Evolutionary conservation across 2,888 invertebrate genomes (phyloP), one percentile per base, ranked within the genome.

Genomic region (Campaea margaritaria): DNA sequence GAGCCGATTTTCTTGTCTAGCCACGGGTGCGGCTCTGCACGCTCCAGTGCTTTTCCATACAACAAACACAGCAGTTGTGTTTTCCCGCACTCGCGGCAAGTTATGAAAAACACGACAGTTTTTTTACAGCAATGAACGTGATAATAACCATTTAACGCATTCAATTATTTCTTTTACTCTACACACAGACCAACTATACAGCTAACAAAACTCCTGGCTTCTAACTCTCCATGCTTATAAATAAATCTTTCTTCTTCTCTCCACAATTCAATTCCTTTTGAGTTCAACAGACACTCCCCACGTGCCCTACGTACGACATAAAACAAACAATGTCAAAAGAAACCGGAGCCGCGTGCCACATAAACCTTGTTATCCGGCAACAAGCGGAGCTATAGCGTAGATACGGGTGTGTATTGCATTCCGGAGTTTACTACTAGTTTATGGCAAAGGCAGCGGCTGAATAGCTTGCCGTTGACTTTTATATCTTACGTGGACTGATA

Each of bases 361-460:
- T 48, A 54, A 56, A 57, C 60, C 60, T 64, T 60, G 59, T 64
- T 55, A 58, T 36, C 62, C 51, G 21, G 47, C 58, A 53, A 54
- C 62, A 57, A 50, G 59, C 42, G 0, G n/a, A 0, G 21, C 34
- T 47, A 47, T 38, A 47, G 15, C 13, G n/a, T 11, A 5, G n/a
- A 1, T 39, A 4, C 14, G 27, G 21, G 10, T 14, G 21, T 39
- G 21, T 45, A 39, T 28, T 14, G 48, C 44, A 21, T 44, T 27
- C 44, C 49, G 41, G 10, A 1, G 12, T 59, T 47, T 45, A 43
- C 46, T 28, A 31, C 36, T 21, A 16, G 43, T 48, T 58, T 43
- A 53, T 31, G 44, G 16, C n/a, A 27, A 13, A 13, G 27, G 13
- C 16, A 15, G 27, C 27, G 11, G 48, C 27, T 38, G 38, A 48